Base-by-base conservation (phyloP, 2,797 vertebrate species). In the Sylvilagus floridanus region DNA sequence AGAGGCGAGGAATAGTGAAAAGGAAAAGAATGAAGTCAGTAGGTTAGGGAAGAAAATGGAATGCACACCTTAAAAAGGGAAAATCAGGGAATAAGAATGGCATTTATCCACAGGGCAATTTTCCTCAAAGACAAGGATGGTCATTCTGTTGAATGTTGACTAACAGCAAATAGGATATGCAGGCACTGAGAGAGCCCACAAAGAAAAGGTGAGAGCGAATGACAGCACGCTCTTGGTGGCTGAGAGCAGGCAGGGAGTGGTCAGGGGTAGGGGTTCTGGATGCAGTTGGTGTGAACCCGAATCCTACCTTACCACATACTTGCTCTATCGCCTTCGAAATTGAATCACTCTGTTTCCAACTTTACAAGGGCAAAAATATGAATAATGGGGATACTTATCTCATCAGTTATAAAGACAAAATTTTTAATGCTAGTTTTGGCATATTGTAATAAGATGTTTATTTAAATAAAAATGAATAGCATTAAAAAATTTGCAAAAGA, bases 401-500 rank as follows among this genome's bases (percentile, higher is more conserved):
- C 30, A 68, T 42, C 4, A 26, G 19, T 30, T 89, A 4, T 69
- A 47, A 90, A 84, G 52, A 35, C 71, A 90, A 78, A 85, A 83
- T 28, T 35, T 17, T 60, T 21, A 71, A 37, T 16, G 28, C 10
- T 50, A 2, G 32, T 78, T 52, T 47, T 65, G 10, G 16, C 8
- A 57, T 52, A 30, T 16, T 54, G 1, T 86, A 32, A 94, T 83
- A 95, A 42, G 82, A 93, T 95, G 78, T 57, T 71, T 63, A 97
- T 62, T 97, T 96, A 96, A 97, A 94, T 82, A 95, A 90, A 96
- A 96, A 96, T 84, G 71, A 97, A 0, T 32, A 91, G 85, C 54
- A 96, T 96, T 96, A 79, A 79, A 97, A 96, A 87, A 69, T 94
- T 79, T 93, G 93, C 84, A 93, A 93, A 95, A 93, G 77, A 76